Conservation (phyloP, 1,140 invertebrate species). For the Leucophenga varia region DNA sequence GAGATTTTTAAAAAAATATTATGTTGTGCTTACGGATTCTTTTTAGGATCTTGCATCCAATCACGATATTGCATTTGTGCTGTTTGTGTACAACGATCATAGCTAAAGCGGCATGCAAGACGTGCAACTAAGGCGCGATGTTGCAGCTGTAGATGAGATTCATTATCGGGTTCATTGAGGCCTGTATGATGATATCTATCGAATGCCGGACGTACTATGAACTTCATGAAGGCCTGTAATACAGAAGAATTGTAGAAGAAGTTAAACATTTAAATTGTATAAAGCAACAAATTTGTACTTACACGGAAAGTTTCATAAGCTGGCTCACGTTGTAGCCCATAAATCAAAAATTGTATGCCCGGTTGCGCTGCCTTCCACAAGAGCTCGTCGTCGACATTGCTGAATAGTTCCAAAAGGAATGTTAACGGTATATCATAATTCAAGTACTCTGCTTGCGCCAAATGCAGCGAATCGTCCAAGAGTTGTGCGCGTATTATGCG, state of each 20-base stretch:
- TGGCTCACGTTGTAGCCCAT: slow-evolving; percentile 48
- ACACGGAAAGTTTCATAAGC: slow-evolving; percentile 54
- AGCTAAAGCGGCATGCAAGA: slow-evolving; percentile 59
- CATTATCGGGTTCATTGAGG: slow-evolving; percentile 46
- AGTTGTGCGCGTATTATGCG: slow-evolving; percentile 74
- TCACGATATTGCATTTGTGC: slow-evolving; percentile 56
- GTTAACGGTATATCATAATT: slow-evolving; percentile 64
- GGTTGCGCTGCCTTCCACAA: slow-evolving; percentile 43
- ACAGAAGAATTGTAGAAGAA: neutral
- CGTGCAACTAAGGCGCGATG: slow-evolving; percentile 58
- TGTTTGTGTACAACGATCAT: slow-evolving; percentile 56
- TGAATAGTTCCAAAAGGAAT: slow-evolving; percentile 43
- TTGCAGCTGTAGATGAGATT: slow-evolving; percentile 57
- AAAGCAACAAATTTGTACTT: slow-evolving; percentile 1
- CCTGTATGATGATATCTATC: slow-evolving; percentile 48
- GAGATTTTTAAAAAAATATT: neutral
- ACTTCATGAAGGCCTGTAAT: slow-evolving; percentile 50
- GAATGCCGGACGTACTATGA: slow-evolving; percentile 48
- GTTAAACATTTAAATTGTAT: neutral
- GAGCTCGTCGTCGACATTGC: slow-evolving; percentile 40
- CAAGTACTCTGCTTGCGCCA: slow-evolving; percentile 66
- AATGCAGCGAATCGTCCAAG: slow-evolving; percentile 79
- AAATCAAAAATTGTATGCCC: slow-evolving; percentile 44
- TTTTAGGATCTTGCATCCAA: slow-evolving; percentile 55
- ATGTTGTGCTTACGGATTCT: slow-evolving; percentile 33